Conservation (phyloP, 2,113 vertebrate species). For the Charadrius vociferus region DNA sequence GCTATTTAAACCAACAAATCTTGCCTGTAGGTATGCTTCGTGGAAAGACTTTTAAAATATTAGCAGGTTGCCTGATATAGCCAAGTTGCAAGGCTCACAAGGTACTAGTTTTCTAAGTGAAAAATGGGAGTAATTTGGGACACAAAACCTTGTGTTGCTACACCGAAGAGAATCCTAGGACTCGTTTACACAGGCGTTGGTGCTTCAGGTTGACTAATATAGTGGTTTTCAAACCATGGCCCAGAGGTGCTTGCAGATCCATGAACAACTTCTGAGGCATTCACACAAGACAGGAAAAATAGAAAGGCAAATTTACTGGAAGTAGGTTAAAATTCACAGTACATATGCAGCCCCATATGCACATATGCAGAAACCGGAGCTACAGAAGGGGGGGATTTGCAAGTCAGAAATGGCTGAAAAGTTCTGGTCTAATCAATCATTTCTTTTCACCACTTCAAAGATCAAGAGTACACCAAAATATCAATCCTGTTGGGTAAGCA, state of each 20-base stretch:
- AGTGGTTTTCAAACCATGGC: not conserved
- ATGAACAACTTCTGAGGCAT: not conserved
- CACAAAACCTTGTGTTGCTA: not conserved
- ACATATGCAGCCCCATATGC: not conserved
- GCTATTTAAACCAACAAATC: constrained; percentile 23
- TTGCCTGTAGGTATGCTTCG: not conserved
- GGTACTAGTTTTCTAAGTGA: not conserved
- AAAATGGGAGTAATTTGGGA: not conserved
- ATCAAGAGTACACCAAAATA: not conserved
- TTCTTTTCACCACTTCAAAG: not conserved
- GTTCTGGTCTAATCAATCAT: not conserved
- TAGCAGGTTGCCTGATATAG: not conserved
- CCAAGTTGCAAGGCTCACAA: not conserved
- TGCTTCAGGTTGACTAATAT: not conserved
- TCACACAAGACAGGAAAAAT: not conserved
- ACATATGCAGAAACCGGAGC: not conserved
- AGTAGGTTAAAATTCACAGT: not conserved
- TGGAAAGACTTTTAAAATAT: not conserved
- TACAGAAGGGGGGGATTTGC: not conserved
- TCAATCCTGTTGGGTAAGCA: not conserved
- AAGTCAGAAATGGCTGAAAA: not conserved
- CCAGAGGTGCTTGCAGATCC: not conserved
- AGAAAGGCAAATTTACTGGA: not conserved
- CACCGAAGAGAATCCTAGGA: not conserved
- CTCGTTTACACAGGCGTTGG: not conserved